Evolutionary conservation across 2,888 invertebrate species (phyloP).

Genomic region (Disparrhopalites patrizii): DNA sequence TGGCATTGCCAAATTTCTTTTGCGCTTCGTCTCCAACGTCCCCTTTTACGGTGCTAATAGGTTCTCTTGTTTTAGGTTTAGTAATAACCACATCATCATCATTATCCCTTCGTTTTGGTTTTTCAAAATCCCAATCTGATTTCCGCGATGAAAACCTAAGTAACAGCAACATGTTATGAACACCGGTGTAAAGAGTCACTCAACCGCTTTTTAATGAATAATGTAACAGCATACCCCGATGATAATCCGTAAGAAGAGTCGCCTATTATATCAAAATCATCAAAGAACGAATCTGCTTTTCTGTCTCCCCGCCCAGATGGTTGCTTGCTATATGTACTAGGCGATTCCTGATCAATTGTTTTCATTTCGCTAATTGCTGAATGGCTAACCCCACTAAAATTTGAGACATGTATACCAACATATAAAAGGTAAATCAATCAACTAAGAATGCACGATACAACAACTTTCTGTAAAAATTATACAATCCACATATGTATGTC

Average conservation of each 20-base stretch:
- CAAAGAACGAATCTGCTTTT: slow-evolving; percentile 55
- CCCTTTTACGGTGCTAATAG: slow-evolving; percentile 55
- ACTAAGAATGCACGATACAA: no score
- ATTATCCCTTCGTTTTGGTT: slow-evolving; percentile 25
- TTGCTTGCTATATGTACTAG: slow-evolving; percentile 53
- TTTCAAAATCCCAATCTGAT: slow-evolving; percentile 40
- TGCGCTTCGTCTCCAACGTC: slow-evolving; percentile 65
- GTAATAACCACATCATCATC: slow-evolving; percentile 24
- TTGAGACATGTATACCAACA: no score
- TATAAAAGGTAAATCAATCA: no score
- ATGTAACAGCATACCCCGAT: slow-evolving; percentile 7
- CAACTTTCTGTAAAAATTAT: no score
- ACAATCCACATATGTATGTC: no score
- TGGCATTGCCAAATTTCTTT: slow-evolving; percentile 95
- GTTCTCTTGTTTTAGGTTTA: slow-evolving; percentile 40
- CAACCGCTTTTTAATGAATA: no score
- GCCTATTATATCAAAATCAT: slow-evolving; percentile 52
- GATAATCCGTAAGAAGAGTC: slow-evolving; percentile 18
- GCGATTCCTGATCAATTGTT: slow-evolving; percentile 78
- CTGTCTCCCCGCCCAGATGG: slow-evolving; percentile 48
- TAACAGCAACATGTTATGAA: no score
- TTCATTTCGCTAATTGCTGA: slow-evolving; percentile 88
- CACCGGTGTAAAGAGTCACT: no score
- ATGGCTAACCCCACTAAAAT: slow-evolving; percentile 67
- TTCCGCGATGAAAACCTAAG: slow-evolving; percentile 29